Evolutionary conservation across 2,888 invertebrate genomes (phyloP), one percentile per base, ranked within the genome.

Genomic region (Cantharis flavilabris): DNA sequence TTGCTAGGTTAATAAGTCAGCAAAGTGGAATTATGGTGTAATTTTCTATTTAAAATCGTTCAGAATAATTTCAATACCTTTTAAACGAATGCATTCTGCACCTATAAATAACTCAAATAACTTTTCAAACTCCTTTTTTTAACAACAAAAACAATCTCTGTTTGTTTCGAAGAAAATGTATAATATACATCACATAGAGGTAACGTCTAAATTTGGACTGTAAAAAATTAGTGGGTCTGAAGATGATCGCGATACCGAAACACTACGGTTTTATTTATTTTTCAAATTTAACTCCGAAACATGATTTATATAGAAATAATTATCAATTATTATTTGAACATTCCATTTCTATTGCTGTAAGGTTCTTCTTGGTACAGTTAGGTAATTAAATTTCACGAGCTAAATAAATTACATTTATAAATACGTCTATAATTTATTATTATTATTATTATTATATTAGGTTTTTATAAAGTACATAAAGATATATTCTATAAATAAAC

Each of bases 361-460:
- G 49, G 49, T 49, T n/a, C 49, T 49, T 49, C 49, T 49, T n/a
- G n/a, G 26, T 67, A 79, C 79, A 77, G 79, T 77, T 77, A 79
- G 71, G 72, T 75, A 75, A 79, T 79, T 79, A 77, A 79, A 77
- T 79, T 79, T 79, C 79, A 77, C 76, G 75, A 77, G 72, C 67
- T 74, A 73, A 76, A 76, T 77, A 74, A 71, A 71, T 67, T 64
- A 70, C 72, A 62, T 74, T 77, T 77, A 69, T 75, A 77, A 72
- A 74, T 76, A 70, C 71, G 70, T 67, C 30, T 65, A 72, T 76
- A 76, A 76, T 49, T 49, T 49, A 49, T 49, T 49, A 49, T 49
- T 49, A 49, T 49, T 49, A 49, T 49, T 49, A 49, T 49, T 49
- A 49, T 76, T 69, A 76, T 69, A n/a, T n/a, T n/a, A 72, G 64